Percentiles rank a stretch among this genome's conserved stretches.
phyloP scores from a whole-genome alignment of 2,888 invertebrate species.

The Linyphia triangularis region DNA sequence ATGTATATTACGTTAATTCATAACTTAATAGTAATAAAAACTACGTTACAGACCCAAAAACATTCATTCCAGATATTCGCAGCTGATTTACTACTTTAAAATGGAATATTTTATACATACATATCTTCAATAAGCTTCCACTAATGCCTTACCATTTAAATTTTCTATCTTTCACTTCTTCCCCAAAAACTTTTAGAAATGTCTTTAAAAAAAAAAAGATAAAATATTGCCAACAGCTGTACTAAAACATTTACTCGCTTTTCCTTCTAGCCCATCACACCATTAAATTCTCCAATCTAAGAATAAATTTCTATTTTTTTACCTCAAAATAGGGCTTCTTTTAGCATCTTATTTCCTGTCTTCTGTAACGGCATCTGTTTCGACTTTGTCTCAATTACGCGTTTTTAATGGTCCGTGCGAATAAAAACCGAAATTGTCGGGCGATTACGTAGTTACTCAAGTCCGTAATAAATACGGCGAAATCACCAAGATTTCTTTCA shows the following conservation, averaged over 20 bases:
- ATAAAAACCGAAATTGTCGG: conserved; percentile 18
- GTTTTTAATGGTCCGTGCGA: conserved; percentile 63
- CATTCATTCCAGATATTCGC: too few relatives aligned
- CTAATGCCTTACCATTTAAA: neutral
- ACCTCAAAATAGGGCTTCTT: neutral
- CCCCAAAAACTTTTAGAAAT: too few relatives aligned
- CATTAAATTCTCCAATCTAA: neutral
- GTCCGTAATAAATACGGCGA: conserved; percentile 1
- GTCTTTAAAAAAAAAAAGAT: neutral
- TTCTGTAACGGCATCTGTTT: conserved; percentile 7
- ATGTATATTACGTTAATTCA: too few relatives aligned
- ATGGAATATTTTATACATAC: neutral
- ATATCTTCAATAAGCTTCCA: neutral
- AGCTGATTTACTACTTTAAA: too few relatives aligned
- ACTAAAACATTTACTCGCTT: neutral
- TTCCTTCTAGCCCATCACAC: neutral
- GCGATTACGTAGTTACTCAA: conserved; percentile 31
- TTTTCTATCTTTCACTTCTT: neutral
- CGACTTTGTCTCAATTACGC: conserved; percentile 46
- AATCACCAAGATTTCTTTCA: neutral
- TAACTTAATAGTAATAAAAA: too few relatives aligned
- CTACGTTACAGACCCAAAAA: too few relatives aligned
- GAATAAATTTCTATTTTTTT: neutral
- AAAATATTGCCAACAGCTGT: neutral
- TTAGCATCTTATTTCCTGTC: conserved; percentile 21